Evolutionary conservation across 2,888 invertebrate species (phyloP).

Genomic region (Bruchidius siliquastri): DNA sequence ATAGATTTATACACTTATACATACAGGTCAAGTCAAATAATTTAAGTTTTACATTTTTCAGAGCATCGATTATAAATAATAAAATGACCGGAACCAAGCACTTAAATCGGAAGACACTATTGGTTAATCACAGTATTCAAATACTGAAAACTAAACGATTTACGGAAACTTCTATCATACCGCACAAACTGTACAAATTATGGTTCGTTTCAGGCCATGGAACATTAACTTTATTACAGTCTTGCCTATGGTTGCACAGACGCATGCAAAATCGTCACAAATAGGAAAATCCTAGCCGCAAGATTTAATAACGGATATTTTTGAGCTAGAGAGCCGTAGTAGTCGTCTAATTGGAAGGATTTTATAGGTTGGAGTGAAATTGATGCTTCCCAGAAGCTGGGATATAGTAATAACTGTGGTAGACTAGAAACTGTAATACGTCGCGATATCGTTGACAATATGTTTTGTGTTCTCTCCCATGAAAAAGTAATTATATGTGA

Average conservation of each 20-base stretch:
- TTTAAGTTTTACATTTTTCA: no score
- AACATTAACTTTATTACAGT: background rate
- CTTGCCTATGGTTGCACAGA: background rate
- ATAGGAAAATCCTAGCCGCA: background rate
- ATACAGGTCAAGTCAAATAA: no score
- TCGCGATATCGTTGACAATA: slow-evolving; percentile 18
- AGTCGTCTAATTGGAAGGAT: background rate
- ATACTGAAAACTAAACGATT: background rate
- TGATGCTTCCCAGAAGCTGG: background rate
- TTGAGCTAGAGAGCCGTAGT: background rate
- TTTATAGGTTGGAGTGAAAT: background rate
- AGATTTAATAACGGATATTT: background rate
- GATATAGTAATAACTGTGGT: background rate
- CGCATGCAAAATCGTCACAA: background rate
- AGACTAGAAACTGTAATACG: background rate
- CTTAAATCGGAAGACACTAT: background rate
- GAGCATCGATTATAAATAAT: no score
- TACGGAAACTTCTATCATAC: background rate
- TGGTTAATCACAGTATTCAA: background rate
- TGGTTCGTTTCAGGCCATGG: background rate
- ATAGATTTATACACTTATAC: no score
- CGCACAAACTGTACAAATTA: background rate
- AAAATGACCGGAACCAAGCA: background rate
- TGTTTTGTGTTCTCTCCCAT: slow-evolving; percentile 23
- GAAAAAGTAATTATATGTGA: slow-evolving; percentile 20